phyloP scores from a whole-genome alignment of 2,797 vertebrate species.

The Sebastes glaucus region DNA sequence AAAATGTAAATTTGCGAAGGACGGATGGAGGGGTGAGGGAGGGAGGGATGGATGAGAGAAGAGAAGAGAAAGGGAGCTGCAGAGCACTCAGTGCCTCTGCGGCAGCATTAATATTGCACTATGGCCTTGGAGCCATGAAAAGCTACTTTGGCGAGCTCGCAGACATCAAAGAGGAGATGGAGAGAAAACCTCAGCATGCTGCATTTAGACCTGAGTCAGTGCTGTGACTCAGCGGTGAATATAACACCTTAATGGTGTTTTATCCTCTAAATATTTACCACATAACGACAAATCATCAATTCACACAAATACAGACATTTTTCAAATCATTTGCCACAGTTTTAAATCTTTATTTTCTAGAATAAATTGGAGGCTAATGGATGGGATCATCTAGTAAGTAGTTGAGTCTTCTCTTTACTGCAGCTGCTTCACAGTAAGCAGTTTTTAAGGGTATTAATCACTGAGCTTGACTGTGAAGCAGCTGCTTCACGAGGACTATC shows the following conservation, averaged over 20 bases:
- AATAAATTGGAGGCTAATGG: neutral
- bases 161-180: conserved; percentile 52
- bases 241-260: neutral
- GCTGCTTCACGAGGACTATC: neutral
- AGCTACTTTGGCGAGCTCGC: conserved; percentile 55
- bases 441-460: neutral
- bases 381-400: neutral
- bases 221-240: conserved; percentile 16
- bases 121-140: conserved; percentile 67
- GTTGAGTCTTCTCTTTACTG: neutral
- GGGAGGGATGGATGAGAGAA: neutral
- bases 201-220: conserved; percentile 22
- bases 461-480: neutral
- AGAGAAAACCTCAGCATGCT: conserved; percentile 18
- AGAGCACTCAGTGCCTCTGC: conserved; percentile 55
- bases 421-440: neutral
- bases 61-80: conserved; percentile 18
- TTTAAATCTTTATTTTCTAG: neutral
- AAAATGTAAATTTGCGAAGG: conserved; percentile 1
- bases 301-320: neutral
- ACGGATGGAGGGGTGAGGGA: neutral
- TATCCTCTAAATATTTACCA: neutral
- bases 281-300: neutral
- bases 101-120: conserved; percentile 78
- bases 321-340: neutral